Percentiles rank a stretch among this genome's conserved stretches.
These are phyloP conservation scores for Melinaea marsaeus DNA, from an alignment of 2,888 invertebrate species.

Conservation along the genomic window DNA sequence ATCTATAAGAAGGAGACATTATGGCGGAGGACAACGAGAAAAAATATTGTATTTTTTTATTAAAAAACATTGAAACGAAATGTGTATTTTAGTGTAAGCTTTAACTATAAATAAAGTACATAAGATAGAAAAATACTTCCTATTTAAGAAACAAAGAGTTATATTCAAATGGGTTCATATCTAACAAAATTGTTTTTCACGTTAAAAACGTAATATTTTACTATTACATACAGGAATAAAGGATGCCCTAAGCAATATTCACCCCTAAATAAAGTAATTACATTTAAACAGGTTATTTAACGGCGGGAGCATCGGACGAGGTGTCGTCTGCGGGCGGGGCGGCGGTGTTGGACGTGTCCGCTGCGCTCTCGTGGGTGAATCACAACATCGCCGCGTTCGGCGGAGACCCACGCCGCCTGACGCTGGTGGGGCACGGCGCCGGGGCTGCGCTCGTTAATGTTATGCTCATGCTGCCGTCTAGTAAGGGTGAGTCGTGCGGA, in stretches of 20 bases:
- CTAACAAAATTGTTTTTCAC: background rate
- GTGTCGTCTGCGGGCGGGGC: conserved; percentile 59
- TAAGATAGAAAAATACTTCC: background rate
- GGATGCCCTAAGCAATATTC: no score
- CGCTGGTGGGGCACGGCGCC: conserved; percentile 90
- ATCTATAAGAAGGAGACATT: background rate
- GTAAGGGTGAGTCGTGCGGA: conserved; percentile 76
- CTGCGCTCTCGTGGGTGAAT: conserved; percentile 90
- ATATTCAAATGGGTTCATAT: background rate
- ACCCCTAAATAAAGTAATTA: background rate
- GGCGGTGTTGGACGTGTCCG: conserved; percentile 85
- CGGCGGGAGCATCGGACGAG: conserved; percentile 50
- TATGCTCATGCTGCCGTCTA: conserved; percentile 87
- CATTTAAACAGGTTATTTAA: conserved; percentile 56
- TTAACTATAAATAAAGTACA: background rate
- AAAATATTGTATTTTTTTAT: background rate
- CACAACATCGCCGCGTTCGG: conserved; percentile 91
- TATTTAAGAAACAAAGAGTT: background rate
- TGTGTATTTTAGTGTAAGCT: background rate
- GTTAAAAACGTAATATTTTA: no score
- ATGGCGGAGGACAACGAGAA: background rate
- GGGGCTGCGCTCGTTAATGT: conserved; percentile 92
- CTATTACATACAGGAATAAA: background rate
- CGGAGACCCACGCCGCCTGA: conserved; percentile 90
- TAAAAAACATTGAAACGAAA: background rate